Base-by-base conservation (phyloP, 2,113 vertebrate genomes). In the Ceyx margarethae region DNA sequence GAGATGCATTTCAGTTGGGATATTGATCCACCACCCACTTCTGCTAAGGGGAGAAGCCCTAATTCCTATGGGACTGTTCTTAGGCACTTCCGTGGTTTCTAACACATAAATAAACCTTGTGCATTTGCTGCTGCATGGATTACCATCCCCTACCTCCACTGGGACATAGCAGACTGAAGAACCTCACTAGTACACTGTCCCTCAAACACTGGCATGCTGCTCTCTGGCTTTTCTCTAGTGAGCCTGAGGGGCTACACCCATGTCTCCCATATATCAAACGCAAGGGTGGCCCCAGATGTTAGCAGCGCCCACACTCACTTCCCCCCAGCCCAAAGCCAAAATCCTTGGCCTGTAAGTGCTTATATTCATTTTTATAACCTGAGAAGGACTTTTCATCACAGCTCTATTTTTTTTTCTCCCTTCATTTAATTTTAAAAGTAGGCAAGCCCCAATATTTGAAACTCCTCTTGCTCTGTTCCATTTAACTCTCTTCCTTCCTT, bases 401-500 rank as follows among this genome's bases (percentile, higher is more conserved):
- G 48, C 31, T 86, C 67, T 85, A 15, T 72, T 91, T 81, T 67
- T 81, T 67, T 18, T 13, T 0, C 5, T 25, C 16, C 11, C 23
- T 9, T 23, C 45, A 43, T 74, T 90, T 88, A 81, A 84, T 86
- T 95, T 91, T 72, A 76, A 75, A 58, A 54, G 37, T 43, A 46
- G 48, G 28, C 33, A 50, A 95, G 69, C 80, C 93, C 56, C 80
- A 76, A 90, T 85, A 95, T 96, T 95, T 88, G 61, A 90, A 93
- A 75, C 48, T 67, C 60, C 85, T 95, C 76, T 62, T 72, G 87
- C 33, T 79, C 57, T 29, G 28, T 71, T 93, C 90, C 74, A 95
- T 93, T 90, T 68, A 65, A 94, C 95, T 92, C 88, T 81, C 91
- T 87, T 84, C 35, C 95, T 96, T 95, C 94, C 91, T 91, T 95